A percentile compares a stretch with the other conserved stretches of the same genome.
Evolutionary conservation across 2,113 vertebrate species (phyloP).

Genomic region (Sigmodon hispidus): DNA sequence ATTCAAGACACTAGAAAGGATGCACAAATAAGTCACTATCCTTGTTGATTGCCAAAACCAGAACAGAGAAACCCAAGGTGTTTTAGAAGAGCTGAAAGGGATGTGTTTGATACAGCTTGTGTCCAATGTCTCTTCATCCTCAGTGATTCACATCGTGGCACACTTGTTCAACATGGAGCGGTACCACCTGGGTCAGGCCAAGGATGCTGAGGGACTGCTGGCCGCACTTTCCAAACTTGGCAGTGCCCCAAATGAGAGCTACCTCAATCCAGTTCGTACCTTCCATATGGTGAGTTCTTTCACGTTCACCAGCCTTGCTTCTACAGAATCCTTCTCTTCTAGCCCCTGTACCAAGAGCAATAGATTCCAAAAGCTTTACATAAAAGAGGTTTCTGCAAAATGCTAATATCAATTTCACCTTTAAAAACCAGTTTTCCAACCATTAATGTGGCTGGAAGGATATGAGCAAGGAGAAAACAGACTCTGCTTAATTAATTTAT

Average conservation of each 20-base stretch:
- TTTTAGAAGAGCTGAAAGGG: neutral
- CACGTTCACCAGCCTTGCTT: constrained; percentile 11
- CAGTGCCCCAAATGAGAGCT: constrained; percentile 85
- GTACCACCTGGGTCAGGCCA: constrained; percentile 82
- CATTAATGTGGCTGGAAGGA: constrained; percentile 43
- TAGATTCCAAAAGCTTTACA: constrained; percentile 79
- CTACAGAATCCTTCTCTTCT: constrained; percentile 63
- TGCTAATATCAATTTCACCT: constrained; percentile 79
- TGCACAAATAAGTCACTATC: neutral
- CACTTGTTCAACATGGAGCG: constrained; percentile 87
- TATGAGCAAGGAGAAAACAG: constrained; percentile 51
- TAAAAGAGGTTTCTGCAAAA: constrained; percentile 68
- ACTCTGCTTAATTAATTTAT: constrained; percentile 80
- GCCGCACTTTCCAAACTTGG: constrained; percentile 87
- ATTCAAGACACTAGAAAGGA: neutral
- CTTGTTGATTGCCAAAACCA: neutral
- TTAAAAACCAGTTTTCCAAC: constrained; percentile 60
- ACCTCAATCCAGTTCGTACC: constrained; percentile 88
- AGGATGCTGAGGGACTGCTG: constrained; percentile 77
- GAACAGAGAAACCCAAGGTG: neutral
- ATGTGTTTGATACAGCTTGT: rapidly evolving
- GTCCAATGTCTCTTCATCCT: neutral
- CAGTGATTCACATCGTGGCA: constrained; percentile 87
- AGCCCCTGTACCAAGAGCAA: constrained; percentile 48
- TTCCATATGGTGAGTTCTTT: constrained; percentile 83